Base-by-base conservation (phyloP, 2,888 invertebrate genomes). In the Maniola hyperantus region DNA sequence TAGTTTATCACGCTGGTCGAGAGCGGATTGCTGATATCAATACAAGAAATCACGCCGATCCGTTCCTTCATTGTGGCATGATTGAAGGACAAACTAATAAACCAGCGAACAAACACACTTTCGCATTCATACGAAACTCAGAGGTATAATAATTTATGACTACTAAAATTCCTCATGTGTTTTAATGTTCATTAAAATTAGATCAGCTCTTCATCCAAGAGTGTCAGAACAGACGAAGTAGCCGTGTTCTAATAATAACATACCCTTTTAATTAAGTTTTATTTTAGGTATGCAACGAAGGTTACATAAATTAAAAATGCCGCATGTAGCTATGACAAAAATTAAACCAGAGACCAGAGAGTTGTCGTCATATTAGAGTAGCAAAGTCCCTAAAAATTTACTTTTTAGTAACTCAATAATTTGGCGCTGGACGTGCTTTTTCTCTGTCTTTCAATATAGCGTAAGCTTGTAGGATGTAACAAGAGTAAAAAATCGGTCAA, bases 301-400 rank as follows among this genome's bases (percentile, higher is more conserved):
- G 26, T 4, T 10, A 39, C 39, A 39, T 39, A 39, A 39, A 13
- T 44, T 39, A 39, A n/a, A 33, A 26, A 20, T 18, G 51, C 42
- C 62, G 53, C 18, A 60, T 67, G 50, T 36, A 36, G 26, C 8
- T 60, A 64, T 66, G 62, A 65, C 60, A 48, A 48, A 67, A 64
- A 64, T 64, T 50, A 54, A 44, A 67, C 68, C 66, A 74, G 64
- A 67, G 13, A 15, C 8, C 15, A 15, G 4, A 15, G 48, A 48
- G 48, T 48, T 18, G 48, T 48, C 8, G 8, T 48, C 8, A 18
- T 8, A 48, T 6, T 48, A 8, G 48, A 48, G 18, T 18, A 48
- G 15, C 18, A 18, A 48, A 4, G 6, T 18, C 4, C 8, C 8
- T 6, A 6, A 42, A 13, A 42, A 42, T 13, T n/a, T 4, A 8